Evolutionary conservation across 2,113 vertebrate genomes (phyloP).

Genomic region (Solea senegalensis): DNA sequence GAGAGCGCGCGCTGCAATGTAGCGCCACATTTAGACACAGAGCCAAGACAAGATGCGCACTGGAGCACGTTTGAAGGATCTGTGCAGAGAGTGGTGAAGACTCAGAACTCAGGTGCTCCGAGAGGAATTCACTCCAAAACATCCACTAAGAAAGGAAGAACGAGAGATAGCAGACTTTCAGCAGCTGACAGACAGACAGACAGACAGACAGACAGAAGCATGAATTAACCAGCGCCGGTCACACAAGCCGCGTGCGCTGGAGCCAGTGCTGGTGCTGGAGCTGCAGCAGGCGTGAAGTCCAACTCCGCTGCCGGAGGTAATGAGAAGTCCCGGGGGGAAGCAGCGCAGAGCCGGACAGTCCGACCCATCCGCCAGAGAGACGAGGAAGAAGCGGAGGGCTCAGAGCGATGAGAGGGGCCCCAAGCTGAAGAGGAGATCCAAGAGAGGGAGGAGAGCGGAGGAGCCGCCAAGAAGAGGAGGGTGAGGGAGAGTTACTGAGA

Average conservation of each 20-base stretch:
- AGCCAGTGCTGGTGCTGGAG: constrained; percentile 38
- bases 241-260: constrained; percentile 1
- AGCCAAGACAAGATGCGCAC: constrained; percentile 44
- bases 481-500: constrained; percentile 30
- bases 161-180: no score
- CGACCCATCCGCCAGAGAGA: constrained; percentile 41
- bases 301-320: constrained; percentile 44
- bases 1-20: constrained; percentile 17
- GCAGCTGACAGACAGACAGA: constrained; percentile 6
- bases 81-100: constrained; percentile 45
- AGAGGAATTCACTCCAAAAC: no score
- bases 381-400: constrained; percentile 43
- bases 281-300: constrained; percentile 7
- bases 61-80: constrained; percentile 45
- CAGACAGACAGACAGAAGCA: constrained; percentile 8
- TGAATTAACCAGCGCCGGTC: no score
- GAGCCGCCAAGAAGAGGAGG: constrained; percentile 55
- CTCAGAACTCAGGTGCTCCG: no score
- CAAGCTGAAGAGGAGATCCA: constrained; percentile 42
- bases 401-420: constrained; percentile 57
- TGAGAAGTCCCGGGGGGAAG: constrained; percentile 60
- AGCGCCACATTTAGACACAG: constrained; percentile 66
- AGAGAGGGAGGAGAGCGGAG: constrained; percentile 48
- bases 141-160: neutral
- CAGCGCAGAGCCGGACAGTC: constrained; percentile 55